A percentile compares a stretch with the other conserved stretches of the same genome.
These are phyloP conservation scores for Thinocorus orbignyianus DNA, from an alignment of 2,113 vertebrate species.

Conservation along the genomic window DNA sequence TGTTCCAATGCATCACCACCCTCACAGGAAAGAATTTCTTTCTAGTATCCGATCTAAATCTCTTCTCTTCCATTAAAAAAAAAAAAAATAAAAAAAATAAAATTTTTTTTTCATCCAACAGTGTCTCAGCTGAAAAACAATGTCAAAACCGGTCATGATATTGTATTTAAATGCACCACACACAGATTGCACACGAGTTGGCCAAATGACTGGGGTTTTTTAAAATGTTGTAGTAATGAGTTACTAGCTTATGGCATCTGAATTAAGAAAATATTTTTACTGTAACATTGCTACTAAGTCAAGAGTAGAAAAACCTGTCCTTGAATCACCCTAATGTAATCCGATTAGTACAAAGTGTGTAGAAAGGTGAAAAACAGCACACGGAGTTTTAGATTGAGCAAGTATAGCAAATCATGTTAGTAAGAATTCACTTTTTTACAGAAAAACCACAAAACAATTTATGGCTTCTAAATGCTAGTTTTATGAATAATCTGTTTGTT, in stretches of 20 bases:
- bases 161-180: background rate
- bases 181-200: background rate
- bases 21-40: too few relatives aligned
- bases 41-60: too few relatives aligned
- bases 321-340: background rate
- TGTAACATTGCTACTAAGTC: background rate
- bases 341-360: background rate
- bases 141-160: background rate
- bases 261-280: constrained; percentile 6
- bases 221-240: background rate
- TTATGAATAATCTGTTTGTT: background rate
- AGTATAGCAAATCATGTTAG: background rate
- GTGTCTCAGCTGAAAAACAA: background rate
- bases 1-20: too few relatives aligned
- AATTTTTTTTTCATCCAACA: background rate
- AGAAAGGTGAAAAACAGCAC: background rate
- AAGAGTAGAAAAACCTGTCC: constrained; percentile 11
- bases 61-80: too few relatives aligned
- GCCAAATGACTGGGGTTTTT: background rate
- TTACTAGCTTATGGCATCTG: background rate
- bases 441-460: background rate
- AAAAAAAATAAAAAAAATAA: too few relatives aligned
- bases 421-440: background rate
- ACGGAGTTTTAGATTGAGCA: background rate
- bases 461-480: background rate